Base-by-base conservation (phyloP, 2,797 vertebrate species). In the Phoxinus dragarum region DNA sequence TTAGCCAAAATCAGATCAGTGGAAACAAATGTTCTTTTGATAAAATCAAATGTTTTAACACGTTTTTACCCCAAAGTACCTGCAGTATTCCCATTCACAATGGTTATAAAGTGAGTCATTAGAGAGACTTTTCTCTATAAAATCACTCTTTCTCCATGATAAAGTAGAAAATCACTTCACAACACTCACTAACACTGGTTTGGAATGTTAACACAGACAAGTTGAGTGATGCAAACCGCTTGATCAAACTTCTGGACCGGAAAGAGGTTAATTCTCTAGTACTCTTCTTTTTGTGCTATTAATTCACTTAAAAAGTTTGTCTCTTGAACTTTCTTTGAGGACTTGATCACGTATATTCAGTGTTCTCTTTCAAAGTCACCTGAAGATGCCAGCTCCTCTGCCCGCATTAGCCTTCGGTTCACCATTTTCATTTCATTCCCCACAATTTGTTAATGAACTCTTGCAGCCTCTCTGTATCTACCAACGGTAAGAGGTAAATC, bases 391-490 rank as follows among this genome's bases (percentile, higher is more conserved):
- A 38, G 34, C 10, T 80, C 54, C 84, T 80, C 54, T 67, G 56
- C 44, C 61, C 5, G 31, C 75, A 42, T 67, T 79, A 61, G 77
- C 59, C 73, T 84, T 79, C 44, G 27, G 77, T 80, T 75, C n/a
- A 56, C 66, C 56, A 64, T 82, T 86, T 82, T 82, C 69, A 38
- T 67, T 75, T 81, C 11, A 36, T 80, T 84, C 66, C 54, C 56
- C 47, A 84, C 81, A 80, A 78, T 87, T 74, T 56, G 31, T 81
- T 80, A 87, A 87, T 84, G 77, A 87, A 84, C 71, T 71, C 66
- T 80, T 59, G 31, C 56, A 80, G 84, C 54, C 40, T 80, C 67
- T 64, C 52, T 74, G 66, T 69, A 47, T 83, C 42, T 68, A 80
- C 81, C 81, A 83, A 78, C 71, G 68, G 77, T 11, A 10, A 68